Conservation (phyloP, 2,888 invertebrate genomes). For the Archips xylosteana region DNA sequence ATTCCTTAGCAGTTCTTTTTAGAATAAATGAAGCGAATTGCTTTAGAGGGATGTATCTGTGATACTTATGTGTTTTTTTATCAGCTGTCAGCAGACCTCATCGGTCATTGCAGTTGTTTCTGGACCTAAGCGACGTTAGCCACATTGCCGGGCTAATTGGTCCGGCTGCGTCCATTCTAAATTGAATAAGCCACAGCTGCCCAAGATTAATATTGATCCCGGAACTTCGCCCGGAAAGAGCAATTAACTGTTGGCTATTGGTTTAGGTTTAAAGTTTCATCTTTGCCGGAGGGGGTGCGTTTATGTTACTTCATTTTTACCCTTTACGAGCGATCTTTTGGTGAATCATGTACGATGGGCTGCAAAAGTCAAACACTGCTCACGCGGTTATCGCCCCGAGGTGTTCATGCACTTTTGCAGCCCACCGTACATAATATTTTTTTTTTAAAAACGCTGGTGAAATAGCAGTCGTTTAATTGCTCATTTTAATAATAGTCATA, state of each 20-base stretch:
- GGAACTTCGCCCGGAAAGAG: slow-evolving; percentile 37
- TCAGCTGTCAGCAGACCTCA: neutral
- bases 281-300: neutral
- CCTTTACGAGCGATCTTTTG: neutral
- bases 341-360: too few relatives aligned
- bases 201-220: slow-evolving; percentile 38
- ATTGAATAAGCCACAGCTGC: slow-evolving; percentile 38
- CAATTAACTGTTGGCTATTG: slow-evolving; percentile 26
- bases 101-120: neutral
- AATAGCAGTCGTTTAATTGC: too few relatives aligned
- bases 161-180: slow-evolving; percentile 18
- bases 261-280: slow-evolving; percentile 11
- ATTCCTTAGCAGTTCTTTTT: too few relatives aligned
- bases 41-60: neutral
- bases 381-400: too few relatives aligned
- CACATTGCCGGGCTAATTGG: slow-evolving; percentile 16
- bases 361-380: too few relatives aligned
- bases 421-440: too few relatives aligned
- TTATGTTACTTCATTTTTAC: neutral
- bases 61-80: neutral
- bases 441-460: too few relatives aligned
- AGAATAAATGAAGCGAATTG: too few relatives aligned
- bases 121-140: slow-evolving; percentile 1
- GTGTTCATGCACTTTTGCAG: too few relatives aligned
- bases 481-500: too few relatives aligned